A percentile compares a stretch with the other conserved stretches of the same genome.
Conservation (phyloP, 2,797 vertebrate genomes). For the Anniella stebbinsi region DNA sequence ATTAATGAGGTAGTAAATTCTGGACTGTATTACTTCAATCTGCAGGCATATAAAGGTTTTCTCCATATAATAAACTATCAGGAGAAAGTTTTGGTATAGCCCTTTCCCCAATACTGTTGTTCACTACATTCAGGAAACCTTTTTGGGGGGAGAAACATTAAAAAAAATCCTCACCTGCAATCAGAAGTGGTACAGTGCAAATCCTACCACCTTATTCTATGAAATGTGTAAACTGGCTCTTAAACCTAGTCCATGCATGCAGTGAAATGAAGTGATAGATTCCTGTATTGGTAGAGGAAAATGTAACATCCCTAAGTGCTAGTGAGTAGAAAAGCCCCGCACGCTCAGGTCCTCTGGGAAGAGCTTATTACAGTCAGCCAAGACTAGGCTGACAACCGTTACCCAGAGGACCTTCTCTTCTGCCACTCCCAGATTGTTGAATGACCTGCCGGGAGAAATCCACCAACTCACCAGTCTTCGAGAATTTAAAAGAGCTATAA, state of each 20-base stretch:
- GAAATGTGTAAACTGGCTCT: neutral
- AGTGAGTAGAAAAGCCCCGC: no score
- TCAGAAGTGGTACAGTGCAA: neutral
- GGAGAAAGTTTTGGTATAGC: neutral
- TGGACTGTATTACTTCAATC: neutral
- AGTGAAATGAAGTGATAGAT: neutral
- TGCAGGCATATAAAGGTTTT: neutral
- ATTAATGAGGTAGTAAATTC: neutral
- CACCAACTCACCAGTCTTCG: no score
- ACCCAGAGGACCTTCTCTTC: no score
- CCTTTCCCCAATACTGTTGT: no score
- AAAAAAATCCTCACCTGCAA: neutral
- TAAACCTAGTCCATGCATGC: neutral
- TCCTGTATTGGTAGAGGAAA: neutral
- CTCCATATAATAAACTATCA: neutral
- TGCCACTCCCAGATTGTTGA: no score
- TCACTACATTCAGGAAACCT: neutral
- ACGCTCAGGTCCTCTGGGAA: no score
- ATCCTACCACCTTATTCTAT: neutral
- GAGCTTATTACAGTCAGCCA: no score
- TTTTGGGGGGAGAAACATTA: neutral
- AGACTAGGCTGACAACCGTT: no score
- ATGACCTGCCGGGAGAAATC: no score
- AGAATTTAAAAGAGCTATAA: no score
- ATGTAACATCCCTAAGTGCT: no score